Percentiles rank a stretch among this genome's conserved stretches.
phyloP scores from a whole-genome alignment of 1,140 invertebrate genomes.

The Solenopsis fugax region DNA sequence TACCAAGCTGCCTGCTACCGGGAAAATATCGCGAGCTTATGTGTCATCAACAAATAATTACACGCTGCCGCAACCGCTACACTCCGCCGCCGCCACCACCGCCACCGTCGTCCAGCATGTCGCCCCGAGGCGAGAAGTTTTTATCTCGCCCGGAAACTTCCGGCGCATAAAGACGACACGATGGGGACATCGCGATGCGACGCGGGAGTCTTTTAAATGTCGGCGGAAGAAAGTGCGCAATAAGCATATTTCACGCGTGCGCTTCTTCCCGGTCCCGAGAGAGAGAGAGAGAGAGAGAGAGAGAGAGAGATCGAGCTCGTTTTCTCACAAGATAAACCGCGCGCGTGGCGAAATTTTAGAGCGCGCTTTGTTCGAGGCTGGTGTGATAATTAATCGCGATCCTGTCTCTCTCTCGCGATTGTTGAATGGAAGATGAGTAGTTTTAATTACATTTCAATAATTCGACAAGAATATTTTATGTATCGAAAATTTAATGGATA shows the following conservation, averaged over 20 bases:
- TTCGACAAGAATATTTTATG: neutral
- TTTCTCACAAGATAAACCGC: conserved; percentile 32
- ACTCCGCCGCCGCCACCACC: neutral
- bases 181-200: conserved; percentile 30
- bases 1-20: neutral
- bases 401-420: neutral
- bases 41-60: conserved; percentile 74
- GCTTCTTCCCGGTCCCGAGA: conserved; percentile 16
- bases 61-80: conserved; percentile 30
- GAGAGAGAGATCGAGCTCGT: neutral
- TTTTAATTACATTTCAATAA: conserved; percentile 28
- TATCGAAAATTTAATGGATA: neutral
- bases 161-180: conserved; percentile 61
- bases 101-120: conserved; percentile 11
- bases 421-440: conserved; percentile 22
- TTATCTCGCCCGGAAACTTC: conserved; percentile 60
- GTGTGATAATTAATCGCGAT: conserved; percentile 43
- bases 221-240: conserved; percentile 60
- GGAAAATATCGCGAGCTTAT: conserved; percentile 62
- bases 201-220: conserved; percentile 59
- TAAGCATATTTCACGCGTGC: conserved; percentile 70
- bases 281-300: conserved; percentile 3
- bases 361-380: neutral
- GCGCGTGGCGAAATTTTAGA: conserved; percentile 47
- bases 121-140: conserved; percentile 55